Evolutionary conservation across 2,888 invertebrate genomes (phyloP).

Genomic region (Caenorhabditis sp.): DNA sequence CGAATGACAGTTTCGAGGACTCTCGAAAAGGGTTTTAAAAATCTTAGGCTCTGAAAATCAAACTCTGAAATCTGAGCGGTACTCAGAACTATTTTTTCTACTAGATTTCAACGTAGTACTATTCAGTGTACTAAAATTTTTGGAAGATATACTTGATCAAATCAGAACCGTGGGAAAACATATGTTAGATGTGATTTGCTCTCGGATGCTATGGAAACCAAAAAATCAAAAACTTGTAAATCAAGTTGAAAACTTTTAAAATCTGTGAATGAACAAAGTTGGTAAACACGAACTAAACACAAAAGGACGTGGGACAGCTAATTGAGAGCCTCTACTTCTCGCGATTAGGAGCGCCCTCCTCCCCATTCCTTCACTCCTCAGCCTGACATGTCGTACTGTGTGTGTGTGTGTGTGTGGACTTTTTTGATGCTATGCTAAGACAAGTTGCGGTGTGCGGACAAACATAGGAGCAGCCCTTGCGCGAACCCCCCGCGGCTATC

Average conservation of each 20-base stretch:
- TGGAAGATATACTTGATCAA: too few species aligned
- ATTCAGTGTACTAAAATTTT: too few species aligned
- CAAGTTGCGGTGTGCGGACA: slow-evolving; percentile 68
- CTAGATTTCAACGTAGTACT: too few species aligned
- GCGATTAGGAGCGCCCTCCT: slow-evolving; percentile 53
- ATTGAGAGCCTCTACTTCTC: slow-evolving; percentile 58
- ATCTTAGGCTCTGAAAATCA: too few species aligned
- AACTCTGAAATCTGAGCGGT: too few species aligned
- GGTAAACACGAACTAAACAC: slow-evolving; percentile 61
- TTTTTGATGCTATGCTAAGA: slow-evolving; percentile 66
- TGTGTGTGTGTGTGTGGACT: slow-evolving; percentile 65
- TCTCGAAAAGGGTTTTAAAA: too few species aligned
- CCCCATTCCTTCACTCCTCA: slow-evolving; percentile 29
- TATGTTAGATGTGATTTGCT: neutral
- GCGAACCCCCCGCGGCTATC: slow-evolving; percentile 12
- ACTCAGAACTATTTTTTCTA: too few species aligned
- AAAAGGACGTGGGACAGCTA: slow-evolving; percentile 58
- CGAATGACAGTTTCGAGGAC: too few species aligned
- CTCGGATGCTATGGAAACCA: neutral
- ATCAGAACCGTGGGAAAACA: too few species aligned
- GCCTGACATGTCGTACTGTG: slow-evolving; percentile 65
- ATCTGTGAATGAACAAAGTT: slow-evolving; percentile 28
- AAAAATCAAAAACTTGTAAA: neutral
- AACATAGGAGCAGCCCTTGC: slow-evolving; percentile 65
- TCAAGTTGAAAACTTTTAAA: neutral